phyloP scores from a whole-genome alignment of 2,888 invertebrate genomes.

The Polydrusus pterygomalis region DNA sequence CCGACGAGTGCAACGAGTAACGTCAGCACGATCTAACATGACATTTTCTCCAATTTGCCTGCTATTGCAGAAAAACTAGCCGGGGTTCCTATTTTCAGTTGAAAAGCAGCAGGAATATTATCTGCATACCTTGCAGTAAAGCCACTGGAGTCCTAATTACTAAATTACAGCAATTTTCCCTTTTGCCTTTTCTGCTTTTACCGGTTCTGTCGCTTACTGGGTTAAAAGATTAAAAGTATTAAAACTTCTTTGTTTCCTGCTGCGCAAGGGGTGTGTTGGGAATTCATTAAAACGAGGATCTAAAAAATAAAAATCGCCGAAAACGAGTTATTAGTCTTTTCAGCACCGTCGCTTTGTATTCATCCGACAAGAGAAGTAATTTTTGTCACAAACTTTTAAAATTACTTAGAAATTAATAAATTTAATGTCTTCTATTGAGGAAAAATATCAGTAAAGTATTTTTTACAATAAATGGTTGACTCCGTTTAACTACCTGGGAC shows the following conservation, averaged over 20 bases:
- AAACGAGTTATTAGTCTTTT: conserved; percentile 31
- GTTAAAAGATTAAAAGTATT: conserved; percentile 53
- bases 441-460: no score
- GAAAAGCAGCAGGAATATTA: conserved; percentile 46
- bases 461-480: no score
- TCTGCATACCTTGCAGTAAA: conserved; percentile 55
- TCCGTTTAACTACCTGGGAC: no score
- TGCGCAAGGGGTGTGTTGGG: conserved; percentile 30
- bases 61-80: conserved; percentile 38
- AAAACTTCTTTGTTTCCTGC: conserved; percentile 51
- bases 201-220: conserved; percentile 50
- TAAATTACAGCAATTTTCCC: conserved; percentile 54
- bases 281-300: conserved; percentile 45
- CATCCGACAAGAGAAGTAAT: conserved; percentile 11
- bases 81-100: conserved; percentile 28
- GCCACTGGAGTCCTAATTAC: conserved; percentile 49
- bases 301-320: conserved; percentile 33
- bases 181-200: conserved; percentile 48
- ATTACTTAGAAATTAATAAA: no score
- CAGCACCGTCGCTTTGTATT: conserved; percentile 5
- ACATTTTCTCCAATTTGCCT: conserved; percentile 32
- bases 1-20: background rate
- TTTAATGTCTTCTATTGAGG: no score
- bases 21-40: conserved; percentile 24
- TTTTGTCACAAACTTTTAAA: conserved; percentile 4